Percentiles rank a stretch among this genome's conserved stretches.
These are phyloP conservation scores for Fulmarus glacialis DNA, from an alignment of 2,113 vertebrate species.

Conservation along the genomic window DNA sequence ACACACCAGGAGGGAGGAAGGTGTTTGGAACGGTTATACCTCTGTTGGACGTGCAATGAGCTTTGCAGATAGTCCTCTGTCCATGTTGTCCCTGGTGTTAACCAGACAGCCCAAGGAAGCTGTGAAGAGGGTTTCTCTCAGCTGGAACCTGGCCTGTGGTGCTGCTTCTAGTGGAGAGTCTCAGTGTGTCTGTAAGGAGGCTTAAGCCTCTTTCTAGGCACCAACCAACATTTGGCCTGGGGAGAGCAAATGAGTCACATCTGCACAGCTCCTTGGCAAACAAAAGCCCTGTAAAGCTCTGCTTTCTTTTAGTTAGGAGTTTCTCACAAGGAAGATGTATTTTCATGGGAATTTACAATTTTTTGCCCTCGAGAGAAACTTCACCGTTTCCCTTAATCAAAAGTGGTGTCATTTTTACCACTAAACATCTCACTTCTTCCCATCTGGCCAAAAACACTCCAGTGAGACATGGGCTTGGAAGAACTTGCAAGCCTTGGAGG, in stretches of 20 bases:
- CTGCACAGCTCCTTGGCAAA: background rate
- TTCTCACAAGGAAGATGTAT: conserved; percentile 44
- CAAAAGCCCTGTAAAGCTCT: conserved; percentile 27
- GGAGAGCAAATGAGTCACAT: conserved; percentile 54
- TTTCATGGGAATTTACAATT: conserved; percentile 55
- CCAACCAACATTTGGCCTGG: conserved; percentile 1
- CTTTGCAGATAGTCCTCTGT: background rate
- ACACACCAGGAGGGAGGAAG: background rate
- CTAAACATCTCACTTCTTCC: conserved; percentile 32
- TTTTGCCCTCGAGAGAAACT: conserved; percentile 49
- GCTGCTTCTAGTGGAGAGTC: background rate
- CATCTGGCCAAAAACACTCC: conserved; percentile 19
- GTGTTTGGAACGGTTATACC: background rate
- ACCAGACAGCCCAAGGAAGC: background rate
- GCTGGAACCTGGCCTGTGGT: background rate
- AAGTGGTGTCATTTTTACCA: conserved; percentile 38
- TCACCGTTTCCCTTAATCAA: conserved; percentile 35
- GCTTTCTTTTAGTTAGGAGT: background rate
- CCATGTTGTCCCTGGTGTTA: background rate
- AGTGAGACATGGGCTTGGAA: conserved; percentile 44
- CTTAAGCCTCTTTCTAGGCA: conserved; percentile 48
- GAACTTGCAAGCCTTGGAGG: conserved; percentile 29
- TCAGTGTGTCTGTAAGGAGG: background rate
- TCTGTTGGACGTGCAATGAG: background rate
- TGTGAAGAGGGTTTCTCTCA: background rate